Base-by-base conservation (phyloP, 2,113 vertebrate species). In the Charadrius vociferus region DNA sequence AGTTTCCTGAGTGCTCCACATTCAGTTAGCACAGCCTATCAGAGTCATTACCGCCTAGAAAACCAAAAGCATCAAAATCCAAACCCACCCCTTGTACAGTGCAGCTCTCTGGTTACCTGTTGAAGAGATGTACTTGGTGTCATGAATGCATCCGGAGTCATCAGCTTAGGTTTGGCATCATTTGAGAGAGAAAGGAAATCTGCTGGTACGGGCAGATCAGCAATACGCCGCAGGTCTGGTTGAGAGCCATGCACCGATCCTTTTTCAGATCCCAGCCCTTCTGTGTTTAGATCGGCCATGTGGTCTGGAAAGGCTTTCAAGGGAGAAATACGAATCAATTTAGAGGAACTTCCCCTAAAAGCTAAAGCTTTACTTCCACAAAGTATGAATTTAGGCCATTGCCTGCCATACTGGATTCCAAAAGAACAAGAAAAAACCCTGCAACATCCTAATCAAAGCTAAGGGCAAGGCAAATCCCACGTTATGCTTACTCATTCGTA, bases 111-210 rank as follows among this genome's bases (percentile, higher is more conserved):
- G 18, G 23, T 77, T 96, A 98, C 98, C 98, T 98, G 98, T n/a
- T 98, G 98, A 73, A 99, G 98, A 67, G 99, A 99, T 90, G 99
- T 93, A 92, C 99, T 99, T 6, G 99, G 99, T 58, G 99, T 99
- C 99, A 99, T 99, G 97, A 99, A 99, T 21, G 99, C 99, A 21
- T 99, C 99, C 3, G 99, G 99, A 73, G 99, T 99, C 99, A 99
- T 99, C 87, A 99, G 97, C 92, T 99, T 99, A 37, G 99, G 99
- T 96, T 99, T 99, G 61, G 97, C 95, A 10, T 98, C 99, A 10
- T 95, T 98, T 43, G 98, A 97, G 62, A 98, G 98, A 18, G 98
- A 98, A 16, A 99, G 98, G 80, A 99, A 99, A 96, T 99, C 99
- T 12, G 99, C 97, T 3, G 99, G 99, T 14, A 98, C 98, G 2